Base-by-base conservation (phyloP, 2,113 vertebrate species). In the Vidua chalybeata region DNA sequence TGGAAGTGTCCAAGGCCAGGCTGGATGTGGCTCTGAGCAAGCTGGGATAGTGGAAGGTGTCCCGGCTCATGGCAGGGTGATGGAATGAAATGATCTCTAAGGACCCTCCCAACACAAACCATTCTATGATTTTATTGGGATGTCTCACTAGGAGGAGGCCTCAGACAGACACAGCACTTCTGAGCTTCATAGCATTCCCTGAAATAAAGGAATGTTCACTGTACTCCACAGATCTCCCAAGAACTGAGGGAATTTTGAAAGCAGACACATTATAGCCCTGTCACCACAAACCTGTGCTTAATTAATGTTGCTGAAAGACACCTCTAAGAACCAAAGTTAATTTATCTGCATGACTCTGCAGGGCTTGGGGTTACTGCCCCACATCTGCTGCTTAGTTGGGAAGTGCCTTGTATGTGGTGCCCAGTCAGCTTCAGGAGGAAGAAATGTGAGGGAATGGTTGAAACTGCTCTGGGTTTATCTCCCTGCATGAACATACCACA, bases 11-110 rank as follows among this genome's bases (percentile, higher is more conserved):
- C 76, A 51, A 33, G 26, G 35, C 35, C 67, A 64, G 31, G 43
- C 0, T 58, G 67, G 35, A 80, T 13, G 37, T 2, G 1, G 27
- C 31, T 33, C 0, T 4, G 51, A 18, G 16, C 16, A 72, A 3
- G 1, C 2, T 56, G 49, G 31, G 17, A 3, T 7, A 27, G 26
- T 9, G 12, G 17, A 19, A 73, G 26, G 14, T 22, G 58, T 35
- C 49, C 20, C 17, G 56, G 49, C 26, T n/a, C 30, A 8, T 8
- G 11, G 21, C 35, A 56, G 41, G 56, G 39, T 10, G 7, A 2
- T 15, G 58, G 49, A 35, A 37, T 3, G 3, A 18, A 15, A 30
- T 64, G 9, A 49, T 10, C 9, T 43, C 5, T 58, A 51, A 64
- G 4, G 14, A 55, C 14, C 14, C 21, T 45, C 4, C 31, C 51